These are phyloP conservation scores for Xestia ashworthii DNA, from an alignment of 2,888 invertebrate genomes.

Conservation along the genomic window DNA sequence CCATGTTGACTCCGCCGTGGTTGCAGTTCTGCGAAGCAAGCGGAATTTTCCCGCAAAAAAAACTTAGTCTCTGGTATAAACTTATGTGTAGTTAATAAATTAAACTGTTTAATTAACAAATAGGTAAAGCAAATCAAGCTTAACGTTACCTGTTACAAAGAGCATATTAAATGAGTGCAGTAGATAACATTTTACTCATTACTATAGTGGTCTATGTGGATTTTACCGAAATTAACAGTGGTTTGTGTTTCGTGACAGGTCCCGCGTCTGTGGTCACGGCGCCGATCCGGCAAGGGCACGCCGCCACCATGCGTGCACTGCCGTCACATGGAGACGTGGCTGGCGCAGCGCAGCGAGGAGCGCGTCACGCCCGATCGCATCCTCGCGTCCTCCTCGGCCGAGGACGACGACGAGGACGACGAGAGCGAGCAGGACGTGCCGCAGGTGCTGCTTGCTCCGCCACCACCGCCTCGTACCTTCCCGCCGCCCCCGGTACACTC, in stretches of 20 bases:
- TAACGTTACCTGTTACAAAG: conserved; percentile 9
- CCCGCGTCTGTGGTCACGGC: conserved; percentile 92
- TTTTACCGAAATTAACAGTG: not conserved
- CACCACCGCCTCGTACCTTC: conserved; percentile 84
- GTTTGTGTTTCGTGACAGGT: conserved; percentile 82
- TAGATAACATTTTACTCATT: conserved; percentile 13
- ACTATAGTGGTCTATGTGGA: conserved; percentile 6
- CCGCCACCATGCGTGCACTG: conserved; percentile 95
- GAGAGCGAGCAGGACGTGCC: conserved; percentile 89
- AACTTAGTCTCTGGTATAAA: conserved; percentile 1
- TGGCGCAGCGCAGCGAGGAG: conserved; percentile 88
- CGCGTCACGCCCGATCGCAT: conserved; percentile 83
- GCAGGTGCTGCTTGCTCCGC: conserved; percentile 92
- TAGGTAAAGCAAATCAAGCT: not conserved
- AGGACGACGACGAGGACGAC: conserved; percentile 88
- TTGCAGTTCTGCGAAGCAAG: conserved; percentile 12
- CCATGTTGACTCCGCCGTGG: not conserved
- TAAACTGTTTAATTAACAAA: conserved; percentile 18
- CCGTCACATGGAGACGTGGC: conserved; percentile 94
- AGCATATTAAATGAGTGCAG: conserved; percentile 30
- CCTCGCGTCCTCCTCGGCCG: conserved; percentile 84
- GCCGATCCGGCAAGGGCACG: conserved; percentile 92
- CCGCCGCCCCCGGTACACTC: conserved; percentile 83
- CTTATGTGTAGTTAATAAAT: conserved; percentile 5
- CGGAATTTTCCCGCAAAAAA: not conserved